A percentile compares a stretch with the other conserved stretches of the same genome.
Conservation (phyloP, 2,888 invertebrate species). For the Agonopterix heracliana region DNA sequence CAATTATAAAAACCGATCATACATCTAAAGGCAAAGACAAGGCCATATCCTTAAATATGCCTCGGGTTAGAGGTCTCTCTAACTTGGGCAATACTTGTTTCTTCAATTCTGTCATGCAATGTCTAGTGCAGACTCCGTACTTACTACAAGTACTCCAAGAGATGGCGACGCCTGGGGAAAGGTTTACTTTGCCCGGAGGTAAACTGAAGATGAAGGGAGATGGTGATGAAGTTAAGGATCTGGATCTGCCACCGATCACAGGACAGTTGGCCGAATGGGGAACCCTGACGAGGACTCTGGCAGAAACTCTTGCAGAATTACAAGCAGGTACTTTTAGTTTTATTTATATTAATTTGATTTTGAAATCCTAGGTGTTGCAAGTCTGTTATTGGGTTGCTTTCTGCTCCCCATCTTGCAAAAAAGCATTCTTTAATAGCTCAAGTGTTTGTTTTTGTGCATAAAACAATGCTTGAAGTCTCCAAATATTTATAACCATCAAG, state of each 20-base stretch:
- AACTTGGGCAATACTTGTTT: constrained; percentile 98
- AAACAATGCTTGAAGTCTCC: too few relatives aligned
- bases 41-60: constrained; percentile 47
- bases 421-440: too few relatives aligned
- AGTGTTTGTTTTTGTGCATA: too few relatives aligned
- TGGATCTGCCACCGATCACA: constrained; percentile 78
- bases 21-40: constrained; percentile 51
- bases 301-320: constrained; percentile 81
- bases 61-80: constrained; percentile 84
- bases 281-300: constrained; percentile 79
- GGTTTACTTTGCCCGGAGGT: constrained; percentile 84
- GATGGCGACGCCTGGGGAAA: constrained; percentile 80
- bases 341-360: background rate
- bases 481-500: too few relatives aligned
- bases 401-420: too few relatives aligned
- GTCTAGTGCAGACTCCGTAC: constrained; percentile 90
- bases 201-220: constrained; percentile 70
- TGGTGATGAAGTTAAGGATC: constrained; percentile 62
- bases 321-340: constrained; percentile 60
- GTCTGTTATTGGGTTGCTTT: too few relatives aligned
- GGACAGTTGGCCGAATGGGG: constrained; percentile 83
- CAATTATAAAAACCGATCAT: constrained; percentile 20
- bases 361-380: too few relatives aligned
- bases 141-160: constrained; percentile 82
- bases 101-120: constrained; percentile 97